Percentiles rank a stretch among this genome's conserved stretches.
phyloP scores from a whole-genome alignment of 2,888 invertebrate species.

The Minunthozetes semirufus region DNA sequence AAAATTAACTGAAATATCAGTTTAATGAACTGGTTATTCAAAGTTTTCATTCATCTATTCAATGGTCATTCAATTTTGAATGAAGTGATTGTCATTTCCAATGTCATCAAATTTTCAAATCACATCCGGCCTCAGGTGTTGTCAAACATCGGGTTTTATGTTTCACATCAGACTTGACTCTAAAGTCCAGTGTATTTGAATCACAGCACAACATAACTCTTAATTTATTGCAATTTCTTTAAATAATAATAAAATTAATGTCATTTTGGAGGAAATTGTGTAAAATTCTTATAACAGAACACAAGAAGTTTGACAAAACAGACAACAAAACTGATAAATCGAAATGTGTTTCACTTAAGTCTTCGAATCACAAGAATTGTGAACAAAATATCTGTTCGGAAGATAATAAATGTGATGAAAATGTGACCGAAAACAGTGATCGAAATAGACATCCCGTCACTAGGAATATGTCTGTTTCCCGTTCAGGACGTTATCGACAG shows the following conservation, averaged over 20 bases:
- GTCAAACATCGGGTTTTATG: not conserved
- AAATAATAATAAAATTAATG: not conserved
- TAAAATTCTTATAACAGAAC: slow-evolving; percentile 3
- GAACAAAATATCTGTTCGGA: not conserved
- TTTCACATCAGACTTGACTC: not conserved
- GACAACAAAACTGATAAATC: not conserved
- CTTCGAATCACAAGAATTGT: not conserved
- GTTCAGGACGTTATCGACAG: not conserved
- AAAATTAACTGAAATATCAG: not conserved
- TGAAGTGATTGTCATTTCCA: not conserved
- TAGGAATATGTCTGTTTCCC: slow-evolving; percentile 7
- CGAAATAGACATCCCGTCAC: not conserved
- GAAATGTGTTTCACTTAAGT: not conserved
- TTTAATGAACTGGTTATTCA: slow-evolving; percentile 16
- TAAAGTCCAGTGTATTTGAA: not conserved
- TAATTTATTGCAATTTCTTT: not conserved
- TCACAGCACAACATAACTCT: not conserved
- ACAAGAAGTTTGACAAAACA: not conserved
- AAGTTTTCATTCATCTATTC: not conserved
- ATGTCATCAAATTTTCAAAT: slow-evolving; percentile 16
- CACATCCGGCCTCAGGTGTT: not conserved
- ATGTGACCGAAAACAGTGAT: not conserved
- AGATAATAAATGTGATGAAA: not conserved
- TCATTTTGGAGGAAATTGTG: slow-evolving; percentile 15
- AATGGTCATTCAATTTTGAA: not conserved